Conservation (phyloP, 1,140 invertebrate species). For the Scaptomyza graminum region DNA sequence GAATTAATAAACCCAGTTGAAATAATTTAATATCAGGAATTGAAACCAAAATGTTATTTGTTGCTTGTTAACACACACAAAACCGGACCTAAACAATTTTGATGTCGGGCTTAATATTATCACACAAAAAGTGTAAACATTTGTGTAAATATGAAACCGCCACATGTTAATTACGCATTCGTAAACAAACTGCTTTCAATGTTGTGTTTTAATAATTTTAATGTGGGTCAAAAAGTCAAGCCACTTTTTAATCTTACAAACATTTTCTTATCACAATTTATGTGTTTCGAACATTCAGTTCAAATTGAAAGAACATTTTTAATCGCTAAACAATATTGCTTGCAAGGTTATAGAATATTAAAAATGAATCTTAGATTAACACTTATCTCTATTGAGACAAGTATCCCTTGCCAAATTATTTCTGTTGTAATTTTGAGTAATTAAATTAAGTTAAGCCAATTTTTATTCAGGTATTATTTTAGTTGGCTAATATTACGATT, state of each 20-base stretch:
- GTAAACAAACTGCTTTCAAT: background rate
- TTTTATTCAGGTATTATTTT: background rate
- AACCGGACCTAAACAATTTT: background rate
- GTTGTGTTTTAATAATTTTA: constrained; percentile 12
- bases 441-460: background rate
- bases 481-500: background rate
- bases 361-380: no score
- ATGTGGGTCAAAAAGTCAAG: constrained; percentile 50
- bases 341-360: no score
- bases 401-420: no score
- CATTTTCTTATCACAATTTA: constrained; percentile 30
- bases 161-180: background rate
- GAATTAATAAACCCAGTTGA: no score
- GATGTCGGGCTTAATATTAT: background rate
- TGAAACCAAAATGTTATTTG: no score
- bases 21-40: no score
- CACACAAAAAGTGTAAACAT: no score
- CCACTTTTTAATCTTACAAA: constrained; percentile 27
- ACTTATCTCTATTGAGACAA: no score
- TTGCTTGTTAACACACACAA: no score
- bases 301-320: background rate
- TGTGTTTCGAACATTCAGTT: background rate
- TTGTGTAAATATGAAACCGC: background rate
- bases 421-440: background rate
- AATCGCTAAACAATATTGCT: no score